Evolutionary conservation across 1,140 invertebrate genomes (phyloP).

Genomic region (Ceratitis capitata): DNA sequence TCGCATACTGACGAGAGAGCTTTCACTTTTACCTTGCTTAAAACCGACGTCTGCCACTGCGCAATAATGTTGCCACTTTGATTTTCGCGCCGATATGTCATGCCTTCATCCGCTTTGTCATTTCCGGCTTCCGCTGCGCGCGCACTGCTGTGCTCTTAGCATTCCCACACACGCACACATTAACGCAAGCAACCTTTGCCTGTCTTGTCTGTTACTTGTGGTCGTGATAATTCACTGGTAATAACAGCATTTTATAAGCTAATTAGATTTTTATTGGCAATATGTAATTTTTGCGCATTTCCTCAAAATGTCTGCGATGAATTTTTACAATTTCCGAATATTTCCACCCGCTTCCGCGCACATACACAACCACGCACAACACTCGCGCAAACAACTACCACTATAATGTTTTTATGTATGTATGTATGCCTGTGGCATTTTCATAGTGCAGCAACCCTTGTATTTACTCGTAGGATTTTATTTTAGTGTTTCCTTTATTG

Average conservation of each 20-base stretch:
- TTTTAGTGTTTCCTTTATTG: background rate
- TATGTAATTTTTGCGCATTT: slow-evolving; percentile 11
- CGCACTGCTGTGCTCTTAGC: background rate
- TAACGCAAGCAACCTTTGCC: background rate
- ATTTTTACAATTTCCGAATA: slow-evolving; percentile 18
- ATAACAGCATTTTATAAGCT: background rate
- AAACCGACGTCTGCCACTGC: background rate
- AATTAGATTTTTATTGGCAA: slow-evolving; percentile 34
- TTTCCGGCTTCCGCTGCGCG: slow-evolving; percentile 6
- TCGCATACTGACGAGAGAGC: no score
- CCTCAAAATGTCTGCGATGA: slow-evolving; percentile 26
- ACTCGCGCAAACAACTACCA: background rate
- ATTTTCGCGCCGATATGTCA: background rate
- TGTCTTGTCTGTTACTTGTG: background rate
- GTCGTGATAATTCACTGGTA: background rate
- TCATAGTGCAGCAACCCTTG: background rate
- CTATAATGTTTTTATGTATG: background rate
- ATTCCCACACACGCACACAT: background rate
- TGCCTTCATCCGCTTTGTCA: background rate
- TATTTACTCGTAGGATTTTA: background rate
- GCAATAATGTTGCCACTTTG: background rate
- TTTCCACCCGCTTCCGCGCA: background rate
- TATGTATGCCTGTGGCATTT: background rate
- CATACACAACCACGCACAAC: background rate
- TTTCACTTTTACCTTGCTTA: no score